phyloP scores from a whole-genome alignment of 2,797 vertebrate genomes.

The Neoniphon sammara region DNA sequence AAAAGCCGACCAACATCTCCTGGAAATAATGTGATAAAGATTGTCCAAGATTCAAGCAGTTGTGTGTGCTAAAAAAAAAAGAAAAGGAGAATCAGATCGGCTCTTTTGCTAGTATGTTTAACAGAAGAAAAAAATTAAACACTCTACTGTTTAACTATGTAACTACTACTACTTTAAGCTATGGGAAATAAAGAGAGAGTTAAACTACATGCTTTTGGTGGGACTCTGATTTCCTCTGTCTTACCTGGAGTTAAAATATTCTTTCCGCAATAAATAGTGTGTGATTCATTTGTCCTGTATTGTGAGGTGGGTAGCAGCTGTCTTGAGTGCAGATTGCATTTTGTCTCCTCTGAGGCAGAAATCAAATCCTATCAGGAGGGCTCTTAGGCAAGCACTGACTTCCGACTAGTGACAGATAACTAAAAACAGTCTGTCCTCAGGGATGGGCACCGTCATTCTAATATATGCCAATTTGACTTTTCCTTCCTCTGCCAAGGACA shows the following conservation, averaged over 20 bases:
- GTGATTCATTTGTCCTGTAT: slow-evolving; percentile 39
- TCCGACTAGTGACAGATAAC: slow-evolving; percentile 77
- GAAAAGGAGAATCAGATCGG: slow-evolving; percentile 37
- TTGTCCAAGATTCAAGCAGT: slow-evolving; percentile 18
- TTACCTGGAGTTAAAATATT: slow-evolving; percentile 26
- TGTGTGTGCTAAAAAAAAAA: slow-evolving; percentile 10
- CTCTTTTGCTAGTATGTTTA: slow-evolving; percentile 5
- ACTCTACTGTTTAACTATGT: slow-evolving; percentile 8
- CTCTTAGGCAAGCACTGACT: slow-evolving; percentile 60
- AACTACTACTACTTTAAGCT: neutral
- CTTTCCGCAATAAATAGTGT: slow-evolving; percentile 26
- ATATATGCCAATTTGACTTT: slow-evolving; percentile 83
- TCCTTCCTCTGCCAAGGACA: slow-evolving; percentile 78
- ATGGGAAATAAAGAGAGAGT: slow-evolving; percentile 26
- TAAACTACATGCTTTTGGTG: slow-evolving; percentile 18
- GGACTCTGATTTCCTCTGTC: slow-evolving; percentile 34
- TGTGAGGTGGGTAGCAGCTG: slow-evolving; percentile 59
- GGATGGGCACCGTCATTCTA: slow-evolving; percentile 71
- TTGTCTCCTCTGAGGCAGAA: slow-evolving; percentile 53
- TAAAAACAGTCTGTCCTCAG: slow-evolving; percentile 74
- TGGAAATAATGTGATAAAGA: slow-evolving; percentile 24
- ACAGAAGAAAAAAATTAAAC: neutral
- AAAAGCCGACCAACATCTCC: slow-evolving; percentile 51
- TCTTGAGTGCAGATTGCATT: slow-evolving; percentile 55
- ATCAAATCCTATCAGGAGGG: slow-evolving; percentile 65